These are phyloP conservation scores for Takifugu bimaculatus DNA, from an alignment of 2,113 vertebrate species.

Conservation along the genomic window DNA sequence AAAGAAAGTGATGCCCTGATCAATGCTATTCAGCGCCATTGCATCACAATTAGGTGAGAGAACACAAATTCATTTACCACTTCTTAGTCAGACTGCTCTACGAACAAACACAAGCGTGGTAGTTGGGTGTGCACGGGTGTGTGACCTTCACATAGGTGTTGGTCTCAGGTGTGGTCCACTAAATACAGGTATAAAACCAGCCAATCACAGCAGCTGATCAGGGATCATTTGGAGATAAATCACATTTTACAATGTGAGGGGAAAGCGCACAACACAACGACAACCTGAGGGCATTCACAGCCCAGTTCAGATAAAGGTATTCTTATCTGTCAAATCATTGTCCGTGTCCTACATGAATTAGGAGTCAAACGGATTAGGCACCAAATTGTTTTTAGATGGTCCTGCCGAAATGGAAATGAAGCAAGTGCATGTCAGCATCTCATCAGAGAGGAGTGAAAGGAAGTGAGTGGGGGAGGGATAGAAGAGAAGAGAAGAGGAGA, in stretches of 20 bases:
- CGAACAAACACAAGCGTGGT: background rate
- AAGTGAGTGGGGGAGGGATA: constrained; percentile 31
- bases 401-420: constrained; percentile 37
- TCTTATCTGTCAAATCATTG: background rate
- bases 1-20: too few species aligned
- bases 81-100: too few species aligned
- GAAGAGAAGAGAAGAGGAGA: constrained; percentile 14
- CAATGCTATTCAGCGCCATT: too few species aligned
- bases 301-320: background rate
- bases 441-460: constrained; percentile 27
- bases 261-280: background rate
- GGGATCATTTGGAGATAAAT: constrained; percentile 38
- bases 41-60: too few species aligned
- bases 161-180: constrained; percentile 32
- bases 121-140: background rate
- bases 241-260: constrained; percentile 1
- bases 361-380: constrained; percentile 5
- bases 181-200: constrained; percentile 16
- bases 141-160: constrained; percentile 45
- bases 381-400: constrained; percentile 10
- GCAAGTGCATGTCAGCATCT: constrained; percentile 48
- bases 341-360: background rate
- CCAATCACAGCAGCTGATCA: constrained; percentile 29
- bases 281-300: background rate
- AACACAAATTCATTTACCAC: too few species aligned